Conservation (phyloP, 2,797 vertebrate genomes). For the Lepilemur ruficaudatus region DNA sequence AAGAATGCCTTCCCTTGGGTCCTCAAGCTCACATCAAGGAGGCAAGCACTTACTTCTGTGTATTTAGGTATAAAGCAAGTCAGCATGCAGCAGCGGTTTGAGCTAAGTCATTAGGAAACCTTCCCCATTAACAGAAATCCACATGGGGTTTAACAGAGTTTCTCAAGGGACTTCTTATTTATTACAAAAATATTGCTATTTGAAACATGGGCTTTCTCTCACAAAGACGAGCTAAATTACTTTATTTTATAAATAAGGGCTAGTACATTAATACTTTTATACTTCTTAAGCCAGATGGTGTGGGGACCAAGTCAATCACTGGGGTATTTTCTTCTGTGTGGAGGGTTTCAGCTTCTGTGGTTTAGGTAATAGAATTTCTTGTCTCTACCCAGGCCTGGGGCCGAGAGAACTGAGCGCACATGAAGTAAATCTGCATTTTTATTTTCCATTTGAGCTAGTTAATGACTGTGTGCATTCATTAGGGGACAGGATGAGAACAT, state of each 20-base stretch:
- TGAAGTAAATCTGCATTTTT: conserved; percentile 44
- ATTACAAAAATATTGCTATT: conserved; percentile 42
- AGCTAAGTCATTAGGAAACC: conserved; percentile 34
- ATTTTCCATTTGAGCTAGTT: conserved; percentile 47
- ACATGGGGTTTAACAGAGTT: neutral
- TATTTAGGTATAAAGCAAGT: conserved; percentile 32
- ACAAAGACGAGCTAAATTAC: conserved; percentile 6
- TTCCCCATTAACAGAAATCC: conserved; percentile 23
- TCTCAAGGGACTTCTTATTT: conserved; percentile 17
- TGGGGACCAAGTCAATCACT: neutral
- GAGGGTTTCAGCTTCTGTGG: conserved; percentile 45
- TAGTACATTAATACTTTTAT: conserved; percentile 5
- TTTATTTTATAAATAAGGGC: conserved; percentile 23
- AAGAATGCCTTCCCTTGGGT: neutral
- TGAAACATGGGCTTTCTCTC: neutral
- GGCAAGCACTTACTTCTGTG: neutral
- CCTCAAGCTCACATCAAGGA: neutral
- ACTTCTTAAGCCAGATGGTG: conserved; percentile 8
- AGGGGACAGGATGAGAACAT: conserved; percentile 4
- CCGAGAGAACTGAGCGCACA: conserved; percentile 17
- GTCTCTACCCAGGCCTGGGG: neutral
- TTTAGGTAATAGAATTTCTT: conserved; percentile 44
- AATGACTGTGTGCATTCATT: neutral
- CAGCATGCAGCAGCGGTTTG: neutral
- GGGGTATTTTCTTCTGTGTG: neutral